Conservation (phyloP, 2,888 invertebrate species). For the Gerris lacustris region DNA sequence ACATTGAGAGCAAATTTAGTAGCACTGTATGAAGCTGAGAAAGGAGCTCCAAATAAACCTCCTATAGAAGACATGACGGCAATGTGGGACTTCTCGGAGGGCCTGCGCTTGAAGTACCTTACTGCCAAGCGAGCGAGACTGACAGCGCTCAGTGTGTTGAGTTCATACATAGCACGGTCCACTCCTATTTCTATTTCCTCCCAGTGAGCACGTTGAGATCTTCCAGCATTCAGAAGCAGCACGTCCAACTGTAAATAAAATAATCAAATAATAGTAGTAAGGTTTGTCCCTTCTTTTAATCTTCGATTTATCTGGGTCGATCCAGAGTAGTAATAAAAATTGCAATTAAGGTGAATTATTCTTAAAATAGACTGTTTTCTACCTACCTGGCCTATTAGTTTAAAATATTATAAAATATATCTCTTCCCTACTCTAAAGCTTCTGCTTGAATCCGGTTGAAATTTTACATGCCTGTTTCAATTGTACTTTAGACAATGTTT, state of each 20-base stretch:
- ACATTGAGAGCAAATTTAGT: constrained; percentile 68
- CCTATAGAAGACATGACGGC: constrained; percentile 63
- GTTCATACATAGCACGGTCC: constrained; percentile 59
- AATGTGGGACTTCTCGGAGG: constrained; percentile 47
- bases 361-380: too few relatives aligned
- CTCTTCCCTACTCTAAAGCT: too few relatives aligned
- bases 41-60: constrained; percentile 54
- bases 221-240: constrained; percentile 67
- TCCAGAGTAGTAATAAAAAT: background rate
- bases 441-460: too few relatives aligned
- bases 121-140: constrained; percentile 57
- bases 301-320: background rate
- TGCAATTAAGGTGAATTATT: too few relatives aligned
- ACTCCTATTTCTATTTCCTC: constrained; percentile 55
- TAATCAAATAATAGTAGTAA: too few relatives aligned
- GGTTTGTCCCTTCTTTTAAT: constrained; percentile 2
- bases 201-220: constrained; percentile 63
- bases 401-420: too few relatives aligned
- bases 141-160: constrained; percentile 62
- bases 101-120: constrained; percentile 46
- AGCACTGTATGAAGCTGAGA: constrained; percentile 56
- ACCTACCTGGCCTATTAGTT: too few relatives aligned
- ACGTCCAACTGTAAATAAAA: constrained; percentile 48
- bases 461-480: too few relatives aligned
- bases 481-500: too few relatives aligned